These are phyloP conservation scores for Heteropelma amictum DNA, from an alignment of 2,888 invertebrate genomes.

Conservation along the genomic window DNA sequence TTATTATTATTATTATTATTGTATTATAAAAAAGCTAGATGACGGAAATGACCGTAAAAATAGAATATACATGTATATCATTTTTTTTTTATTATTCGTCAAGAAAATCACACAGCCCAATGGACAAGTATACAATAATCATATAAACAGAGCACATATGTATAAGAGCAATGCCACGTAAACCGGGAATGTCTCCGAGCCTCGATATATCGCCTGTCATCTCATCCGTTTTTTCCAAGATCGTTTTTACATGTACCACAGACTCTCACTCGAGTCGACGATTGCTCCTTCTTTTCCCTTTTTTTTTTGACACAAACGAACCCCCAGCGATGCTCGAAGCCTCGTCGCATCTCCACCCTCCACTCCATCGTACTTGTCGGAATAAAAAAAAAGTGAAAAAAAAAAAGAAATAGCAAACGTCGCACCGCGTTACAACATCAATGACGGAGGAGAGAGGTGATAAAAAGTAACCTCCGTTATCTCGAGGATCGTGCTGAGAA, in stretches of 20 bases:
- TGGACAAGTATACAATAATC: no score
- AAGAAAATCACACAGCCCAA: no score
- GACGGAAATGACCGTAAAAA: no score
- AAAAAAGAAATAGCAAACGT: not conserved
- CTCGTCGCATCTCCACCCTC: no score
- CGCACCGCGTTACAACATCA: not conserved
- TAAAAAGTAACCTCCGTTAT: slow-evolving; percentile 11
- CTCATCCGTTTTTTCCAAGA: slow-evolving; percentile 3
- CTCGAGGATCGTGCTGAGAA: slow-evolving; percentile 11
- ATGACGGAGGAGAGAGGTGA: not conserved
- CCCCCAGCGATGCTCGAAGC: no score
- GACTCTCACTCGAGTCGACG: not conserved
- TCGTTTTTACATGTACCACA: not conserved
- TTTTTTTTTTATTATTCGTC: no score
- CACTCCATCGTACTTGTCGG: no score
- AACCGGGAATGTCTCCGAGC: not conserved
- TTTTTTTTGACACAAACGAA: not conserved
- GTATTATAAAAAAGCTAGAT: no score
- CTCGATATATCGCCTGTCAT: not conserved
- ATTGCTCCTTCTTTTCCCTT: not conserved
- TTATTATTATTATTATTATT: no score
- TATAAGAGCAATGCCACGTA: no score
- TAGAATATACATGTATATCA: no score
- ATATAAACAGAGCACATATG: no score
- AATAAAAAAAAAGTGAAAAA: slow-evolving; percentile 18